Conservation (phyloP, 2,797 vertebrate genomes). For the Alfaro cultratus region DNA sequence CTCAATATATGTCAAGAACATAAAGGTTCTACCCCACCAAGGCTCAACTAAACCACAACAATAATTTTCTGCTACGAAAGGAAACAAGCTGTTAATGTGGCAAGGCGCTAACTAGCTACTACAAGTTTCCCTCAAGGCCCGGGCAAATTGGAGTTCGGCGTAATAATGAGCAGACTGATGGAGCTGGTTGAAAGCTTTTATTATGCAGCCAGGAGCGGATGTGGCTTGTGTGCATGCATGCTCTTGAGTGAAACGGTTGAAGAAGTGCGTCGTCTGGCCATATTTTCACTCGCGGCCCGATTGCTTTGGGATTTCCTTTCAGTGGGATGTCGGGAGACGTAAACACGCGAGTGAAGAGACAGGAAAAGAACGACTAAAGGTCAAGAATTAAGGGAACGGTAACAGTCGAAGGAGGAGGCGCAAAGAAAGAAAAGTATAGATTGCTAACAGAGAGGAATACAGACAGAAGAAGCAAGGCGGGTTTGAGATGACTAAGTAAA, state of each 20-base stretch:
- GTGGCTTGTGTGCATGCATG: constrained; percentile 18
- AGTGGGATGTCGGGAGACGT: not conserved
- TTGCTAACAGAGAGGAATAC: constrained; percentile 9
- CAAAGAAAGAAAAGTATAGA: not conserved
- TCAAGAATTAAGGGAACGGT: not conserved
- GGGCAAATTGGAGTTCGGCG: constrained; percentile 23
- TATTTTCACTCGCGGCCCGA: not conserved
- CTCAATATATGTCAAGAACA: not conserved
- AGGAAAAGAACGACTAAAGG: not conserved
- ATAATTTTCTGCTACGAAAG: constrained; percentile 22
- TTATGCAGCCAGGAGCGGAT: constrained; percentile 33
- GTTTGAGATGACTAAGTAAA: constrained; percentile 37
- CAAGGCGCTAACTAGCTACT: constrained; percentile 47
- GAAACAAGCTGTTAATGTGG: constrained; percentile 34
- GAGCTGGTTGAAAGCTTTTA: constrained; percentile 48
- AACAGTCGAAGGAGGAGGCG: not conserved
- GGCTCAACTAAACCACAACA: constrained; percentile 34
- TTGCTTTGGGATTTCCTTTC: not conserved
- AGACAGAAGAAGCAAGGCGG: constrained; percentile 17
- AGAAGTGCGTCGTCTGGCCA: not conserved
- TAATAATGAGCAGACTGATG: constrained; percentile 62
- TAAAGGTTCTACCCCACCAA: not conserved
- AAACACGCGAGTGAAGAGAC: not conserved
- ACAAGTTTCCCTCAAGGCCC: constrained; percentile 43
- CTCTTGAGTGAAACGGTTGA: not conserved